Evolutionary conservation across 1,140 invertebrate genomes (phyloP).

Genomic region (Telenomus remus): DNA sequence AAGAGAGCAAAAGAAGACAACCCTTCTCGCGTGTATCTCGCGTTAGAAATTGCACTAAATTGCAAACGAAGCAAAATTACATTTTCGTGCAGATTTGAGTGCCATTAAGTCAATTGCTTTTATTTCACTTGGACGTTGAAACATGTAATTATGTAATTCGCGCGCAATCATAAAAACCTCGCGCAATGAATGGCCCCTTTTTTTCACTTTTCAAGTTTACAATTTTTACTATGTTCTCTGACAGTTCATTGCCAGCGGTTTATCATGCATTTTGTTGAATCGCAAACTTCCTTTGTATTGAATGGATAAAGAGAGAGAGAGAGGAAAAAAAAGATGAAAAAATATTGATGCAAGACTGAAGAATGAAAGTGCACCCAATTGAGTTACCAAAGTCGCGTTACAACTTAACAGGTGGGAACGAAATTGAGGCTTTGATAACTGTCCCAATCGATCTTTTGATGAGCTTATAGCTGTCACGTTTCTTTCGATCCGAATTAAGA

Average conservation of each 20-base stretch:
- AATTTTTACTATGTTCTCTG: not conserved
- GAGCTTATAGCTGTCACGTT: not conserved
- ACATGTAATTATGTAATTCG: constrained; percentile 17
- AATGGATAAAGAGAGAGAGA: too few relatives aligned
- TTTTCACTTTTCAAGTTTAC: not conserved
- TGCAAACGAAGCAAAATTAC: constrained; percentile 5
- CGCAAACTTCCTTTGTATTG: too few relatives aligned
- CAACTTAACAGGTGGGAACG: too few relatives aligned
- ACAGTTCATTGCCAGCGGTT: too few relatives aligned
- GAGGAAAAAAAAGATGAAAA: too few relatives aligned
- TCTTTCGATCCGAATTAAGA: not conserved
- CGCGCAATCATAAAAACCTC: constrained; percentile 4
- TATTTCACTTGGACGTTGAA: constrained; percentile 14
- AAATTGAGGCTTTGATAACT: too few relatives aligned
- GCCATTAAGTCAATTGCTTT: constrained; percentile 19
- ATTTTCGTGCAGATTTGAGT: constrained; percentile 17
- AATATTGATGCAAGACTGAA: too few relatives aligned
- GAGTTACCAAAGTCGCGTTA: too few relatives aligned
- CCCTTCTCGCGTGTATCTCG: constrained; percentile 20
- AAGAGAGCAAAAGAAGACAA: too few relatives aligned
- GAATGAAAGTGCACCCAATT: too few relatives aligned
- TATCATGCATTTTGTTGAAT: too few relatives aligned
- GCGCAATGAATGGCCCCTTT: not conserved
- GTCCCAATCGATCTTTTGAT: not conserved
- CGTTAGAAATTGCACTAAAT: constrained; percentile 11